phyloP scores from a whole-genome alignment of 2,113 vertebrate genomes.

The Paratilapia polleni region DNA sequence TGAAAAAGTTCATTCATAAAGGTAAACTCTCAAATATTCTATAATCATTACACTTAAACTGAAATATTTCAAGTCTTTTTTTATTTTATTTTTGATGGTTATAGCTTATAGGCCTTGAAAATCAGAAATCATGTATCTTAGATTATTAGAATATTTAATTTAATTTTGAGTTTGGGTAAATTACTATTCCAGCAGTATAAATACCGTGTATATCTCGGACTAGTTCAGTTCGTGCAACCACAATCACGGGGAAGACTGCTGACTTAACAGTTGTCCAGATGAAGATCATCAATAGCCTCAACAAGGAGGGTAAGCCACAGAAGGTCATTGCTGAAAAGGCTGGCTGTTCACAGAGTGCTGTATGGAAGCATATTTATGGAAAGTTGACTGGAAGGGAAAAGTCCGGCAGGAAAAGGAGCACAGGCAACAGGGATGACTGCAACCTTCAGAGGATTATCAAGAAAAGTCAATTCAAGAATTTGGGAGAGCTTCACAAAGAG shows the following conservation, averaged over 20 bases:
- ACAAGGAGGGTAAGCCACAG: not conserved
- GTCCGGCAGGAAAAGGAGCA: rapidly evolving
- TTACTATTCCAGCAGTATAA: not conserved
- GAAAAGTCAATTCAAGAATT: not conserved
- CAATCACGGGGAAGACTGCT: no score
- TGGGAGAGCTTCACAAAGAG: not conserved
- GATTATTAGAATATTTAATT: no score
- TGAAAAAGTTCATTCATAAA: no score
- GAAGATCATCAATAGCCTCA: not conserved
- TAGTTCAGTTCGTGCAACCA: no score
- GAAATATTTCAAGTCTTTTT: no score
- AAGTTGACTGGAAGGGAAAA: not conserved
- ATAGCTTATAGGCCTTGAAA: no score
- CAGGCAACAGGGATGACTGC: not conserved
- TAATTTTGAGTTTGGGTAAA: no score
- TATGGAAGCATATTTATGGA: not conserved
- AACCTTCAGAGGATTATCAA: not conserved
- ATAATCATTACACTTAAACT: no score
- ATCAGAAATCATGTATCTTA: no score
- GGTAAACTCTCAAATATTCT: no score
- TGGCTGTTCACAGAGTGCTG: not conserved
- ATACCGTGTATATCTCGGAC: no score
- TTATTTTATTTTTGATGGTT: no score
- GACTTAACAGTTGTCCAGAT: not conserved
- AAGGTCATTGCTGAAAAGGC: not conserved